Conservation (phyloP, 2,888 invertebrate species). For the Priocnemis perturbator region DNA sequence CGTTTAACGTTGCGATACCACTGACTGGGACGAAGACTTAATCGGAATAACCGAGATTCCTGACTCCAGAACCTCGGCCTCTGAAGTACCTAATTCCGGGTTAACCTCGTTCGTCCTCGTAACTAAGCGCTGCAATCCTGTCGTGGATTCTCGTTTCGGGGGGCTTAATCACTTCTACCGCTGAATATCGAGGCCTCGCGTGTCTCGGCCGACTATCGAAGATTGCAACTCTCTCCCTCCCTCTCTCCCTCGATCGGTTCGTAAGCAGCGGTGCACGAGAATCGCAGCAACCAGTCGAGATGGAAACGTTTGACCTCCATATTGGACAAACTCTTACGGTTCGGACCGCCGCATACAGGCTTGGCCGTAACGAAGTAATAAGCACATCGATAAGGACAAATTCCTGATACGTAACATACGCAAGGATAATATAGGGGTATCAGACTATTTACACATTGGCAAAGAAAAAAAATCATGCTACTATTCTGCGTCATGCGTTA, state of each 20-base stretch:
- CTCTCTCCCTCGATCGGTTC: neutral
- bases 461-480: no score
- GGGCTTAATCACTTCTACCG: constrained; percentile 48
- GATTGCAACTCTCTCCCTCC: constrained; percentile 10
- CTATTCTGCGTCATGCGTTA: no score
- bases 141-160: constrained; percentile 56
- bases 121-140: constrained; percentile 63
- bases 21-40: constrained; percentile 49
- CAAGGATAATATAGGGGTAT: no score
- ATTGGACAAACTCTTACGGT: no score
- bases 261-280: neutral
- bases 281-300: no score
- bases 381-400: no score
- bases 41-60: constrained; percentile 66
- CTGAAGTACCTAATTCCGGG: constrained; percentile 57
- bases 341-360: no score
- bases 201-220: constrained; percentile 7
- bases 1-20: constrained; percentile 28
- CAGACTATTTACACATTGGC: no score
- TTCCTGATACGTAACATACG: no score
- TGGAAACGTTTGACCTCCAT: no score
- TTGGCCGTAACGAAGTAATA: no score
- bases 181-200: constrained; percentile 21
- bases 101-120: constrained; percentile 60
- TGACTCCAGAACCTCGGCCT: constrained; percentile 46